Base-by-base conservation (phyloP, 2,797 vertebrate species). In the Enteromius treurensis region DNA sequence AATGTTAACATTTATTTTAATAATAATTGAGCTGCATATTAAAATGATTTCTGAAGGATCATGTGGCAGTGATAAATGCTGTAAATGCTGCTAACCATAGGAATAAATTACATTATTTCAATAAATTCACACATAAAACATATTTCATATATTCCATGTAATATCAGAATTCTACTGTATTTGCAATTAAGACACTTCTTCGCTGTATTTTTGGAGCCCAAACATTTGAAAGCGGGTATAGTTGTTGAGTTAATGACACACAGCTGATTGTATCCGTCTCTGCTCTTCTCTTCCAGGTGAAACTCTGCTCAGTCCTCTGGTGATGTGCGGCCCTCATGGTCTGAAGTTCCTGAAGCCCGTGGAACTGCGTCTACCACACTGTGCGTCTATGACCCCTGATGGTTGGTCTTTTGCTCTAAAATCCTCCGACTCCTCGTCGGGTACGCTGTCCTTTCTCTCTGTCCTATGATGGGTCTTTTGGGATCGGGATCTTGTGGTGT, bases 381-480 rank as follows among this genome's bases (percentile, higher is more conserved):
- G 98, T 98, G 98, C 98, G 96, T 99, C 98, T 93, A 99, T 99
- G 98, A 99, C 98, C 95, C 98, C 98, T 97, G 98, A 99, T 97
- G 98, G 98, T 99, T 99, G 98, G 98, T 99, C 98, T 99, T 99
- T 99, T 98, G 98, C 98, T 99, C 98, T 99, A 97, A 99, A 99
- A 98, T 99, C 97, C 95, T 99, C 98, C 95, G 98, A 99, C 97
- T 98, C 97, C 96, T 99, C 97, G 96, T 99, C 98, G 97, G 98
- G 98, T 99, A 96, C 90, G 98, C 97, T 97, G 95, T 96, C 95
- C 95, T 97, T 89, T 86, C 86, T 88, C 96, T 97, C 95, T 97
- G 94, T 95, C 94, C 95, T 94, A 94, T 96, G 95, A 93, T 96
- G 96, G 96, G 94, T 90, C 95, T 94, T 94, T 95, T 94, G 95